Evolutionary conservation across 1,140 invertebrate species (phyloP).

Genomic region (Galleria mellonella): DNA sequence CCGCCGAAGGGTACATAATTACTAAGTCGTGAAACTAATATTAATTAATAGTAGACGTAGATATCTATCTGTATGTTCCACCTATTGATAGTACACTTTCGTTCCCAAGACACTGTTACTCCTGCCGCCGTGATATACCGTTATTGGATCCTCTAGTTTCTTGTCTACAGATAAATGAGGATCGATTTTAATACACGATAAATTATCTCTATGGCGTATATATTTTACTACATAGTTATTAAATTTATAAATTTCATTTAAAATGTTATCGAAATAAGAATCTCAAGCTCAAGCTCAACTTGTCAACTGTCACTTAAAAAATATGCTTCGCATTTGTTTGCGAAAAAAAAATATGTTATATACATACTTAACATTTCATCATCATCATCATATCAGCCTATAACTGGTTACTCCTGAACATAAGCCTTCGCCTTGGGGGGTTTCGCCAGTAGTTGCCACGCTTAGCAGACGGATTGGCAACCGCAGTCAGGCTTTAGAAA

Average conservation of each 20-base stretch:
- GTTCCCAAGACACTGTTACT: constrained; percentile 2
- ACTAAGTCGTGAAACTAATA: constrained; percentile 16
- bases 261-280: too few relatives aligned
- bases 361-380: too few relatives aligned
- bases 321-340: too few relatives aligned
- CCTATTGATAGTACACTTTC: constrained; percentile 1
- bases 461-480: too few relatives aligned
- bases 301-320: too few relatives aligned
- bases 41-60: constrained; percentile 22
- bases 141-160: constrained; percentile 1
- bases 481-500: too few relatives aligned
- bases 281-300: too few relatives aligned
- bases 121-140: constrained; percentile 2
- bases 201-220: not conserved
- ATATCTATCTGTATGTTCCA: constrained; percentile 16
- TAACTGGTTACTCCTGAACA: too few relatives aligned
- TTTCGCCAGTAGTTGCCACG: too few relatives aligned
- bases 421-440: too few relatives aligned
- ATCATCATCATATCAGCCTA: too few relatives aligned
- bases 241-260: not conserved
- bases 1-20: not conserved
- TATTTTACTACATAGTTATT: not conserved
- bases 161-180: not conserved
- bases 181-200: constrained; percentile 1
- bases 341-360: too few relatives aligned